Conservation (phyloP, 2,797 vertebrate species). For the Cirrhinus molitorella region DNA sequence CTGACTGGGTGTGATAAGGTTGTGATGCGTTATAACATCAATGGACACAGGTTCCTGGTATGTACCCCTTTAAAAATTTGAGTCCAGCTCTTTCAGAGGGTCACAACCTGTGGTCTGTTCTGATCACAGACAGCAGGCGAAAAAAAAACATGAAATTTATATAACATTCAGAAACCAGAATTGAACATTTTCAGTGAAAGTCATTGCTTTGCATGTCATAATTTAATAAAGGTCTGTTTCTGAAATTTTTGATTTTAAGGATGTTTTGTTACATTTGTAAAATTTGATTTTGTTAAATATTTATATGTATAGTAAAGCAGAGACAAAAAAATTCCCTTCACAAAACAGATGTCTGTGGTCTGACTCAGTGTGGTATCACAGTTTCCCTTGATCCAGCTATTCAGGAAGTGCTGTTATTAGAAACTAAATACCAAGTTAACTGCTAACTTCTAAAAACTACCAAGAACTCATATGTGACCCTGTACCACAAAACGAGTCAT, state of each 20-base stretch:
- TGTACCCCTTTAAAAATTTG: constrained; percentile 65
- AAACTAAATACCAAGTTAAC: constrained; percentile 2
- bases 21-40: constrained; percentile 84
- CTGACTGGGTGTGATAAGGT: constrained; percentile 90
- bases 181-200: neutral
- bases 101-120: neutral
- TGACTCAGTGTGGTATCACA: constrained; percentile 14
- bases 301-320: neutral
- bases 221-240: neutral
- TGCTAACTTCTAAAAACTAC: neutral
- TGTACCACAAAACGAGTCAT: no score
- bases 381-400: constrained; percentile 10
- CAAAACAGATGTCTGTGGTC: neutral
- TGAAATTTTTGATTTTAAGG: neutral
- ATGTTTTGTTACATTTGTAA: neutral
- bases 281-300: neutral
- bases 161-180: neutral
- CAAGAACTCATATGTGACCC: neutral
- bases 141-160: no score
- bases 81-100: neutral
- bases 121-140: neutral
- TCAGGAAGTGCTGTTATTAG: constrained; percentile 37
- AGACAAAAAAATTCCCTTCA: neutral
- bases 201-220: no score
- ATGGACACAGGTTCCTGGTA: constrained; percentile 91